Evolutionary conservation across 1,140 invertebrate species (phyloP).

Genomic region (Drosophila lacertosa): DNA sequence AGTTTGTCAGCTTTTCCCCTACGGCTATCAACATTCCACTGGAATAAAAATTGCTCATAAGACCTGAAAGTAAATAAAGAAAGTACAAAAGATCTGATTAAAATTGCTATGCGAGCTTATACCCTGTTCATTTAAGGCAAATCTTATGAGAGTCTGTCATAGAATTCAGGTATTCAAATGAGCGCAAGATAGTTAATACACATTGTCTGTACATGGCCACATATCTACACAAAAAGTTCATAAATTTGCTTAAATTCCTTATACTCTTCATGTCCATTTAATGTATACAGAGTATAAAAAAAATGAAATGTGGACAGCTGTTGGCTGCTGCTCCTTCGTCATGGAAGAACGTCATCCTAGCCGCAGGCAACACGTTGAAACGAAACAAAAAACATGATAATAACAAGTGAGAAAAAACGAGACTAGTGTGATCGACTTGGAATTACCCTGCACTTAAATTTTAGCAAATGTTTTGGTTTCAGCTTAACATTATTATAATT

Average conservation of each 20-base stretch:
- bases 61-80: neutral
- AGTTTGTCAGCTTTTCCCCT: neutral
- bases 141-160: too few species aligned
- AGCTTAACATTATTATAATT: neutral
- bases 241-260: neutral
- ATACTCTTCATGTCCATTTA: constrained; percentile 1
- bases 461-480: neutral
- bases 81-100: too few species aligned
- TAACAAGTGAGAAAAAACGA: neutral
- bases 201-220: too few species aligned
- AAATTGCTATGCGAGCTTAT: too few species aligned
- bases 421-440: neutral
- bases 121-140: too few species aligned
- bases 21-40: neutral
- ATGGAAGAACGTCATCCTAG: constrained; percentile 17
- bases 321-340: constrained; percentile 17
- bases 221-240: neutral
- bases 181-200: too few species aligned
- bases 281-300: neutral
- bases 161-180: too few species aligned
- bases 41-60: neutral
- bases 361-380: constrained; percentile 38
- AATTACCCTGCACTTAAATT: neutral
- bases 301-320: constrained; percentile 38
- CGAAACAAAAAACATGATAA: constrained; percentile 23